Evolutionary conservation across 2,888 invertebrate species (phyloP).

Genomic region (Dicycla oo): DNA sequence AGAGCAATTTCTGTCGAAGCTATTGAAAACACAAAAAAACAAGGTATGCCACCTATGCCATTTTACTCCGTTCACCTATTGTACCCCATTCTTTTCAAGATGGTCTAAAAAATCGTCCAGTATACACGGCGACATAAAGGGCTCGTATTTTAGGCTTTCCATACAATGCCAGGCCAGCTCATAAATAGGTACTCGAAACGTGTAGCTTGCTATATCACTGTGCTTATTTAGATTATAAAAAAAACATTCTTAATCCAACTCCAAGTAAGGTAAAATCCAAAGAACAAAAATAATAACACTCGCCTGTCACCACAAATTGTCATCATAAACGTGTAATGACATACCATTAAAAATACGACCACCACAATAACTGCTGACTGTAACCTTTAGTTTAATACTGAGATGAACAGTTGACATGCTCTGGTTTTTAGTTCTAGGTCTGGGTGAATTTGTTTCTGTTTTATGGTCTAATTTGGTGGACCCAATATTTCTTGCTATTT

Average conservation of each 20-base stretch:
- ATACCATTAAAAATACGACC: constrained; percentile 23
- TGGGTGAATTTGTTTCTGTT: neutral
- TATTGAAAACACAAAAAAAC: too few species aligned
- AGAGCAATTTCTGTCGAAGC: too few species aligned
- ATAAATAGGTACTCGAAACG: too few species aligned
- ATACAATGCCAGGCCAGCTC: too few species aligned
- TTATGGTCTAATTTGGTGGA: neutral
- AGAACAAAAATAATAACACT: constrained; percentile 80
- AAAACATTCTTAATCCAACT: neutral
- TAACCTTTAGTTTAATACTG: constrained; percentile 22
- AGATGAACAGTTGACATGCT: constrained; percentile 36
- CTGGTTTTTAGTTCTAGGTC: constrained; percentile 34
- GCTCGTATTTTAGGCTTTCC: too few species aligned
- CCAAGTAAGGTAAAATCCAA: constrained; percentile 76
- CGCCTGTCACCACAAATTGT: neutral
- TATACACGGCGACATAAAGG: too few species aligned
- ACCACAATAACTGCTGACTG: neutral
- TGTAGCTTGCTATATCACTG: too few species aligned
- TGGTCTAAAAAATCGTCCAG: too few species aligned
- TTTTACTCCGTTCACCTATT: too few species aligned
- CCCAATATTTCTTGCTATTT: neutral
- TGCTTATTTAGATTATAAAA: neutral
- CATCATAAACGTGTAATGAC: constrained; percentile 14
- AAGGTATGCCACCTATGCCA: too few species aligned
- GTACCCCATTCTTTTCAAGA: too few species aligned